A percentile compares a stretch with the other conserved stretches of the same genome.
Conservation (phyloP, 2,797 vertebrate species). For the Apogon hyalosoma region DNA sequence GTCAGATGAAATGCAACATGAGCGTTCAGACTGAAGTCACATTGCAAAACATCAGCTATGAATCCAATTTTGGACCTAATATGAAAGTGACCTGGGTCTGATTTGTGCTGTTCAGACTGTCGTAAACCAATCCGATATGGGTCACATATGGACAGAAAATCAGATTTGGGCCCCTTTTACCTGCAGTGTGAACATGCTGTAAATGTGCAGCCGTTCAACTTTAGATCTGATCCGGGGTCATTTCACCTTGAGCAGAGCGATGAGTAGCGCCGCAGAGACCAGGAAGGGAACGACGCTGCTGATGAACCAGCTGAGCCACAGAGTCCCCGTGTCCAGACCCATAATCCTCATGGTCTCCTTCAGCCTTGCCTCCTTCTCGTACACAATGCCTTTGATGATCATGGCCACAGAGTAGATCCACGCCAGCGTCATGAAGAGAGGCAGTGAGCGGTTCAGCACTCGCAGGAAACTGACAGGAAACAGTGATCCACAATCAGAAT, state of each 20-base stretch:
- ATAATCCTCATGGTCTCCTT: conserved; percentile 94
- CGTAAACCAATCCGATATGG: no score
- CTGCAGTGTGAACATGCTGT: no score
- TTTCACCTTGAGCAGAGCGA: conserved; percentile 89
- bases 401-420: conserved; percentile 96
- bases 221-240: neutral
- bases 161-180: no score
- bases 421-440: conserved; percentile 92
- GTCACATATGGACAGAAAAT: no score
- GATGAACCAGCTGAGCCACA: conserved; percentile 95
- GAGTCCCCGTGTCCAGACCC: conserved; percentile 87
- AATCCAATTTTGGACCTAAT: no score
- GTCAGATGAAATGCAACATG: no score
- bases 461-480: conserved; percentile 86
- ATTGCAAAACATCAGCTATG: no score
- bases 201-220: no score
- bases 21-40: no score
- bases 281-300: conserved; percentile 91
- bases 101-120: no score
- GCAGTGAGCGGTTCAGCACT: conserved; percentile 89
- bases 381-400: conserved; percentile 93
- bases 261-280: conserved; percentile 86
- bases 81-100: no score
- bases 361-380: conserved; percentile 92
- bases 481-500: neutral